Evolutionary conservation across 2,888 invertebrate genomes (phyloP).

Genomic region (Agrotis exclamationis): DNA sequence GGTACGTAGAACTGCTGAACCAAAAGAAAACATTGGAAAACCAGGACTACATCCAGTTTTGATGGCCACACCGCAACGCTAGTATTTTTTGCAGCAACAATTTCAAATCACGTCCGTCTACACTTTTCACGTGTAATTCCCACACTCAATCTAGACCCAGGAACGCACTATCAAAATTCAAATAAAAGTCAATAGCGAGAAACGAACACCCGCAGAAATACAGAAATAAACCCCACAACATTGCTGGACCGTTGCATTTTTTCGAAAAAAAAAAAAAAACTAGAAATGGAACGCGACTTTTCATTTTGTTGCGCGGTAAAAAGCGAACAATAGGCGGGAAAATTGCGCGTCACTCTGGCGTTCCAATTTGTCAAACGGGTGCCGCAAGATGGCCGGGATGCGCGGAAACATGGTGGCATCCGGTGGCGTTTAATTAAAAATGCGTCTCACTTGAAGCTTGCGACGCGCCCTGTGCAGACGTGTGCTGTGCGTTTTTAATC

Average conservation of each 20-base stretch:
- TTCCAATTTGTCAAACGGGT: constrained; percentile 91
- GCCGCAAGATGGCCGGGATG: constrained; percentile 89
- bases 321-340: constrained; percentile 90
- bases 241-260: constrained; percentile 79
- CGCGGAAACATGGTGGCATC: constrained; percentile 85
- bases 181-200: constrained; percentile 83
- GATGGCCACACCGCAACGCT: not conserved
- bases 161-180: constrained; percentile 73
- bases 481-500: constrained; percentile 68
- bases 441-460: constrained; percentile 86
- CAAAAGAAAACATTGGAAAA: not conserved
- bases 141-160: constrained; percentile 66
- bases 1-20: not conserved
- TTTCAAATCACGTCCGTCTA: constrained; percentile 44
- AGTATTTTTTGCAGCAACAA: not conserved
- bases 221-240: constrained; percentile 74
- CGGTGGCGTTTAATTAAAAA: constrained; percentile 90
- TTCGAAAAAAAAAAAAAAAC: constrained; percentile 78
- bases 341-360: constrained; percentile 91
- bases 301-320: constrained; percentile 89
- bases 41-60: not conserved
- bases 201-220: constrained; percentile 79
- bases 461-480: constrained; percentile 74
- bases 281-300: constrained; percentile 87
- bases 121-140: constrained; percentile 30